phyloP scores from a whole-genome alignment of 1,140 invertebrate species.

The Antheraea pernyi region DNA sequence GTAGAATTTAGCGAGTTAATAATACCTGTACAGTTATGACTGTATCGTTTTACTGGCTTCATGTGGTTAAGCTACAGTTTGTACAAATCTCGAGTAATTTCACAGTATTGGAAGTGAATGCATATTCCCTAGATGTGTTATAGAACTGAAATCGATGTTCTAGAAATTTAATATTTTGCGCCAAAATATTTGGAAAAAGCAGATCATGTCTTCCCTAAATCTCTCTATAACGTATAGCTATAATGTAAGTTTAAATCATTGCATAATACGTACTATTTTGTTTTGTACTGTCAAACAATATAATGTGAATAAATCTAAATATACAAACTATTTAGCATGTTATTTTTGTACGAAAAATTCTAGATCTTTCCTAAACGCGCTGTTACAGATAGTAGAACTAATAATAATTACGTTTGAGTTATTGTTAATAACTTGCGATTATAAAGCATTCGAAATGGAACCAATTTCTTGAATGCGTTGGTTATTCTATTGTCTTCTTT shows the following conservation, averaged over 20 bases:
- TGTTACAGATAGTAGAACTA: neutral
- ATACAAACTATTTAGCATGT: neutral
- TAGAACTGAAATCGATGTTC: neutral
- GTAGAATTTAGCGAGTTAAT: conserved; percentile 22
- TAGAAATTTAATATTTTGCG: neutral
- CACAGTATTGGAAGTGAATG: conserved; percentile 1
- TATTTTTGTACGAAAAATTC: neutral
- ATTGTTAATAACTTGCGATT: neutral
- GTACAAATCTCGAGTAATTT: neutral
- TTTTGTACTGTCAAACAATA: neutral
- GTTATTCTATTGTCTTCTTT: no score
- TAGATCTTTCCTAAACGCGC: neutral
- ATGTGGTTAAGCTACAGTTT: conserved; percentile 1
- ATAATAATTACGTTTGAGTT: neutral
- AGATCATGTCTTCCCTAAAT: conserved; percentile 70
- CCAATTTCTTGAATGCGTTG: no score
- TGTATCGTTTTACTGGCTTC: neutral
- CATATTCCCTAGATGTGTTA: neutral
- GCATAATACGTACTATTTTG: neutral
- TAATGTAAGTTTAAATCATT: conserved; percentile 21
- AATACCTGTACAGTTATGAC: neutral
- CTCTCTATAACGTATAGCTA: conserved; percentile 44
- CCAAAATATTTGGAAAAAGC: conserved; percentile 33
- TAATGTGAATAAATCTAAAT: neutral
- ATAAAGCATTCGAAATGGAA: no score